Percentiles rank a stretch among this genome's conserved stretches.
These are phyloP conservation scores for Entosphenus tridentatus DNA, from an alignment of 2,113 vertebrate genomes.

Conservation along the genomic window DNA sequence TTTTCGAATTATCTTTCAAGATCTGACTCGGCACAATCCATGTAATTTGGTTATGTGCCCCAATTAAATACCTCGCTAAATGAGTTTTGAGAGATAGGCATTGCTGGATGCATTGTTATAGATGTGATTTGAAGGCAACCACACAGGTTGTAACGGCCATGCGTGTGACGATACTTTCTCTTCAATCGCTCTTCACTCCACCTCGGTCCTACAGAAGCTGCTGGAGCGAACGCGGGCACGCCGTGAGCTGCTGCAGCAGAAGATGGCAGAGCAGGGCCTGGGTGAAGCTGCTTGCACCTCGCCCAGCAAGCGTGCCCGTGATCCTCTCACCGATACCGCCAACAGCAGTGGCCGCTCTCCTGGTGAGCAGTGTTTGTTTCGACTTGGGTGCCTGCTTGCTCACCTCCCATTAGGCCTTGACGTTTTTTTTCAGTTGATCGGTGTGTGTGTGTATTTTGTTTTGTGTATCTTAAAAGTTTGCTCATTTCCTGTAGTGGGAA, in stretches of 20 bases:
- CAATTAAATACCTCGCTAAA: too few relatives aligned
- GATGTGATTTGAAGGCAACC: too few relatives aligned
- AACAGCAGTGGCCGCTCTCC: constrained; percentile 19
- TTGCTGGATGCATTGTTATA: too few relatives aligned
- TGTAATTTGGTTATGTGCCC: too few relatives aligned
- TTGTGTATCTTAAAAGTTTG: too few relatives aligned
- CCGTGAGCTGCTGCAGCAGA: constrained; percentile 81
- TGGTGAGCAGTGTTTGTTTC: constrained; percentile 32
- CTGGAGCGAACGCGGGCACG: constrained; percentile 78
- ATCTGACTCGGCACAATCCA: too few relatives aligned
- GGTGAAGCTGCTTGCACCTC: constrained; percentile 19
- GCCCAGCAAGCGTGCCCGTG: constrained; percentile 38
- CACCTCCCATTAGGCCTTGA: not conserved
- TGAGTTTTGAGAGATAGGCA: too few relatives aligned
- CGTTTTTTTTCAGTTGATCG: not conserved
- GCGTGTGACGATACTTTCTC: too few relatives aligned
- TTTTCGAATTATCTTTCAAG: too few relatives aligned
- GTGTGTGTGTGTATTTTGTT: not conserved
- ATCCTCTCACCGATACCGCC: constrained; percentile 52
- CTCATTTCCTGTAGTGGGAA: too few relatives aligned
- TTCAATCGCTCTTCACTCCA: too few relatives aligned
- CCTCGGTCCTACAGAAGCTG: constrained; percentile 40
- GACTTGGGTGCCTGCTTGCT: not conserved
- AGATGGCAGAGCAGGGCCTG: constrained; percentile 53
- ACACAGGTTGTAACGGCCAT: too few relatives aligned